A percentile compares a stretch with the other conserved stretches of the same genome.
Evolutionary conservation across 2,888 invertebrate genomes (phyloP).

Genomic region (Bhutanitis thaidina): DNA sequence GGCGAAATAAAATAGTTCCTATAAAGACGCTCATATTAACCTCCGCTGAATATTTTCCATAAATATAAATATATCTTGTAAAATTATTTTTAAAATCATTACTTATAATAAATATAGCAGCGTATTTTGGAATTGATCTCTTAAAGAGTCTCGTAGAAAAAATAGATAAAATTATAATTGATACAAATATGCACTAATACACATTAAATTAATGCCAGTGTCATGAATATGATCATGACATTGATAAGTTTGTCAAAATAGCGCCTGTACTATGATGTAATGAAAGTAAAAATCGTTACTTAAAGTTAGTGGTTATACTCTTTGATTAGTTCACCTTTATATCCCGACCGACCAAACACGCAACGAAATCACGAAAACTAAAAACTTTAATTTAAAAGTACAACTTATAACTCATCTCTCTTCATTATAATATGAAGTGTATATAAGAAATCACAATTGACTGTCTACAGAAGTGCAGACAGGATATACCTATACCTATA

Average conservation of each 20-base stretch:
- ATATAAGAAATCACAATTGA: not conserved
- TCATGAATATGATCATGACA: not conserved
- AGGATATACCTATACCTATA: slow-evolving; percentile 23
- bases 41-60: not conserved
- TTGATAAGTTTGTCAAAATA: not conserved
- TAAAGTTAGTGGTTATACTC: too few species aligned
- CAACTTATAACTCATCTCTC: slow-evolving; percentile 5
- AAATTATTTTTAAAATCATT: not conserved
- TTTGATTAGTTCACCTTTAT: not conserved
- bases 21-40: not conserved
- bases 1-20: slow-evolving; percentile 13
- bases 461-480: not conserved
- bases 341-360: slow-evolving; percentile 36
- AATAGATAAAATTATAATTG: slow-evolving; percentile 21
- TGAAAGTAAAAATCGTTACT: not conserved
- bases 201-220: not conserved
- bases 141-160: slow-evolving; percentile 30
- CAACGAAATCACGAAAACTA: slow-evolving; percentile 18
- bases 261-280: not conserved
- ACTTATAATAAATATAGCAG: not conserved
- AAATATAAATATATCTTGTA: not conserved
- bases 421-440: not conserved
- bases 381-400: slow-evolving; percentile 8
- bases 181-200: slow-evolving; percentile 9
- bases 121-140: slow-evolving; percentile 39